phyloP scores from a whole-genome alignment of 2,888 invertebrate species.

The Campaea margaritaria region DNA sequence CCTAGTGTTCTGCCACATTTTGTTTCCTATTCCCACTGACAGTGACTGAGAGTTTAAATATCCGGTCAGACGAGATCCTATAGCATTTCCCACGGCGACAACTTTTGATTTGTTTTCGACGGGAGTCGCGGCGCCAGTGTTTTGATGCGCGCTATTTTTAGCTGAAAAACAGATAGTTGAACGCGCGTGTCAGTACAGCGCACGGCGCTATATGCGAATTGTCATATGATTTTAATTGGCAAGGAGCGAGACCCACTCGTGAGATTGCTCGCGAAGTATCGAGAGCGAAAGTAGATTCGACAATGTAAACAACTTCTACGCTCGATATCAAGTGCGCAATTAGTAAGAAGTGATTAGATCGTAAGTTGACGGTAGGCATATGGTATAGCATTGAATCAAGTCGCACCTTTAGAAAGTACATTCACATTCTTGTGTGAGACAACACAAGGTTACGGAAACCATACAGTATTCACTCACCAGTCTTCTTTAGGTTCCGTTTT shows the following conservation, averaged over 20 bases:
- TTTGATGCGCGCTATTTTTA: slow-evolving; percentile 81
- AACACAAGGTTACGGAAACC: slow-evolving; percentile 65
- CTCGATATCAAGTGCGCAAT: background rate
- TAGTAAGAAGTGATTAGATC: slow-evolving; percentile 12
- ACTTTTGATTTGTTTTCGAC: slow-evolving; percentile 62
- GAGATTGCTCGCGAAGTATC: slow-evolving; percentile 38
- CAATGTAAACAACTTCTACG: slow-evolving; percentile 50
- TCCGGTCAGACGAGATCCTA: slow-evolving; percentile 40
- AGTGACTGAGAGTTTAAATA: slow-evolving; percentile 44
- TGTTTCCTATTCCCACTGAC: slow-evolving; percentile 51
- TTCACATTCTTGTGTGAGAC: slow-evolving; percentile 38
- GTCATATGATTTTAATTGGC: slow-evolving; percentile 80
- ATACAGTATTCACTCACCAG: slow-evolving; percentile 62
- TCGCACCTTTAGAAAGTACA: slow-evolving; percentile 51
- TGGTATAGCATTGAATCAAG: slow-evolving; percentile 20
- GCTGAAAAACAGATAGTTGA: slow-evolving; percentile 70
- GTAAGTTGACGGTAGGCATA: slow-evolving; percentile 5
- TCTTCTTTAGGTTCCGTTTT: slow-evolving; percentile 67
- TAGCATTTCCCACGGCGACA: slow-evolving; percentile 55
- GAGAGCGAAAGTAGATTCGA: slow-evolving; percentile 53
- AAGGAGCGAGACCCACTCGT: slow-evolving; percentile 48
- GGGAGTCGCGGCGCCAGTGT: slow-evolving; percentile 61
- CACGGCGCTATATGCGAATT: slow-evolving; percentile 69
- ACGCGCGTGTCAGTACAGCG: slow-evolving; percentile 54
- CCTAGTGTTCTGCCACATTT: slow-evolving; percentile 77